Conservation (phyloP, 2,888 invertebrate species). For the Epsilonema sp. region DNA sequence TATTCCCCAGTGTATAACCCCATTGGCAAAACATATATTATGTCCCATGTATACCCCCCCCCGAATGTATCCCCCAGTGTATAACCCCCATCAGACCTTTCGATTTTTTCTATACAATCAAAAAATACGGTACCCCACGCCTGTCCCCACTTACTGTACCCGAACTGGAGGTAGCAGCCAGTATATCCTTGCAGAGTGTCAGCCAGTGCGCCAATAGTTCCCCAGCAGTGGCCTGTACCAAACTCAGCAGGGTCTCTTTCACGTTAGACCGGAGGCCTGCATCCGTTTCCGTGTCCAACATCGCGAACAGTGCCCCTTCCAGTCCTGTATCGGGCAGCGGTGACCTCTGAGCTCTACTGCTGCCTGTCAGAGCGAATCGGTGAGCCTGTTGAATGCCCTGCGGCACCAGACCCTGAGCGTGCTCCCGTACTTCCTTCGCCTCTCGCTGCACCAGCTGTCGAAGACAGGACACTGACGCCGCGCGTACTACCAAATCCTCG, state of each 20-base stretch:
- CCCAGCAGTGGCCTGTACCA: constrained; percentile 62
- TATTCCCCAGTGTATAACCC: too few species aligned
- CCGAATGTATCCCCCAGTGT: too few species aligned
- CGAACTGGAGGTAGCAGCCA: constrained; percentile 56
- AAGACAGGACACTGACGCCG: constrained; percentile 81
- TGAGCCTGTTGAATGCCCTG: too few species aligned
- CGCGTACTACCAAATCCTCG: constrained; percentile 66
- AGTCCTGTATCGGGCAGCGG: constrained; percentile 42
- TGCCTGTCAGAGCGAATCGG: too few species aligned
- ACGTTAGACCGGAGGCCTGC: constrained; percentile 59
- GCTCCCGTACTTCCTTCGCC: constrained; percentile 80
- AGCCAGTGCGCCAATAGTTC: constrained; percentile 72
- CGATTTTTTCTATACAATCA: too few species aligned
- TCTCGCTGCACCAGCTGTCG: constrained; percentile 87
- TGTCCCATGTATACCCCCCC: too few species aligned
- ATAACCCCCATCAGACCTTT: too few species aligned
- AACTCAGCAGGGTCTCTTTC: constrained; percentile 73
- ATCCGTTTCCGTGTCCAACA: constrained; percentile 81
- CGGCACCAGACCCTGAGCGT: constrained; percentile 52
- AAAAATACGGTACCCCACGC: too few species aligned
- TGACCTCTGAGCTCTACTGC: not conserved
- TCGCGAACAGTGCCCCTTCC: constrained; percentile 74
- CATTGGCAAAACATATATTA: too few species aligned
- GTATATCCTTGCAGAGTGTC: constrained; percentile 72
- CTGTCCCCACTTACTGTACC: too few species aligned